Base-by-base conservation (phyloP, 2,113 vertebrate genomes). In the Paracyprichromis sp. region DNA sequence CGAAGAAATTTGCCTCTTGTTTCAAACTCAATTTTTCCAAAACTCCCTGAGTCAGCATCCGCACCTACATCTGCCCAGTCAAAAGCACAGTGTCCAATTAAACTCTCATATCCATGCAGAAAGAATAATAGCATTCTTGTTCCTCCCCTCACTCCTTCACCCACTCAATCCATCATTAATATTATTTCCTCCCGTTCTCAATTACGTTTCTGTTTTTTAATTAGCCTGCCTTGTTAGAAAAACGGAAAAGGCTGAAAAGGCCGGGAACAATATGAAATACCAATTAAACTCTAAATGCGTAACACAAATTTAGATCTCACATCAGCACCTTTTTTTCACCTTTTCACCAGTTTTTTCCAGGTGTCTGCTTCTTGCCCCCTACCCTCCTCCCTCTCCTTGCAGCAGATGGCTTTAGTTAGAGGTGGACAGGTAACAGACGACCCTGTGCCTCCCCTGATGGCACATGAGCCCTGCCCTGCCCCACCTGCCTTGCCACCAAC, bases 361-460 rank as follows among this genome's bases (percentile, higher is more conserved):
- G 71, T 45, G 50, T 83, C 89, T 91, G 85, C 81, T 69, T 61
- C 16, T 19, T 31, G 38, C 50, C 57, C 71, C 31, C 56, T 16
- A 10, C 82, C 82, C 36, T 69, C 56, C 63, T 61, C 66, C 31
- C 38, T 61, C 81, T 93, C 90, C 89, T 94, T 47, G 80, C 63
- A 96, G 96, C 96, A 96, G 96, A 96, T 92, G 94, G 95, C 92
- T 80, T 83, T 88, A 93, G 94, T 96, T 93, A 93, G 92, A 95
- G 95, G 95, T 96, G 92, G 94, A 95, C 95, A 96, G 96, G 94
- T 96, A 96, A 95, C 96, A 96, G 94, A 96, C 84, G 91, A 95
- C 94, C 93, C 91, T 52, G 31, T 83, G 89, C 90, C 76, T 85
- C 92, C 88, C 90, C 85, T 78, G 54, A 80, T 93, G 90, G 82